Base-by-base conservation (phyloP, 2,797 vertebrate genomes). In the Pyrocephalus nanus region DNA sequence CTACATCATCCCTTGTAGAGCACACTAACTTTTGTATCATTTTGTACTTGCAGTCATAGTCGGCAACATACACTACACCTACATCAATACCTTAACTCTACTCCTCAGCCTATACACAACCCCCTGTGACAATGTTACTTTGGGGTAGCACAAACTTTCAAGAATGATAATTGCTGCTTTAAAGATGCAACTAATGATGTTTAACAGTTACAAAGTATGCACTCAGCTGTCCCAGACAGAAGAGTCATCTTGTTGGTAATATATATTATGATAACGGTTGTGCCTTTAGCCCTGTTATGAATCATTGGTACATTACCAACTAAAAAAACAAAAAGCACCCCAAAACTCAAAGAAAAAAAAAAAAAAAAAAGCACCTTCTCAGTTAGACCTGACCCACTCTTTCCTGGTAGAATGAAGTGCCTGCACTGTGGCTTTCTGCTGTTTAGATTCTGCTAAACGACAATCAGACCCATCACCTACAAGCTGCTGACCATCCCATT, bases 101-200 rank as follows among this genome's bases (percentile, higher is more conserved):
- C 27, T 25, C 11, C 70, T 43, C 14, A 40, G 12, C 23, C 30
- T 27, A 3, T 17, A 12, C 4, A 16, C 3, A 74, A 23, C 2
- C n/a, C 30, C 21, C 57, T 6, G 62, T 0, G 0, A 30, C 1
- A 18, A 5, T 1, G 5, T 11, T 53, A 57, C 19, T 69, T 34
- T 53, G 20, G 16, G 26, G 25, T 45, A 54, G 22, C 38, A 65
- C 12, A 69, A 64, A 32, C 36, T 57, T 80, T 47, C 26, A 57
- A 40, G 32, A 74, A 40, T 0, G 1, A 64, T 6, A 8, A 60
- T 23, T n/a, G 32, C 9, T 51, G 36, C 25, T 64, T 71, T 83
- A 67, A 79, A 88, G 57, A 66, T 29, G 26, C 21, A 64, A 48
- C 0, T 47, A 26, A 21, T 18, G 2, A 38, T 26, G 15, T n/a